phyloP scores from a whole-genome alignment of 2,888 invertebrate species.

The Pseudeuparius sepicola region DNA sequence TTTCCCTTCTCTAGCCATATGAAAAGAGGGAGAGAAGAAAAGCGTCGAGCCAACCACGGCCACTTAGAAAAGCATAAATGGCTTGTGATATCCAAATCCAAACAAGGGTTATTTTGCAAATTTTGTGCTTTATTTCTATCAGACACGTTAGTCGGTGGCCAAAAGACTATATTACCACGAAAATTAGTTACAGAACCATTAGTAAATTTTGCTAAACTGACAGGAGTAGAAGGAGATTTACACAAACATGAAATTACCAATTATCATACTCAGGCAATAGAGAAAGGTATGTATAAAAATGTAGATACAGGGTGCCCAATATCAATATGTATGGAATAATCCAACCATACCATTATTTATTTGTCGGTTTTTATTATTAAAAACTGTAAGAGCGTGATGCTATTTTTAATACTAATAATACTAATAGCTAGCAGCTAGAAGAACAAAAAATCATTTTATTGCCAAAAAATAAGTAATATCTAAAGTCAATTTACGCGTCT shows the following conservation, averaged over 20 bases:
- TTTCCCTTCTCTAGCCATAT: slow-evolving; percentile 8
- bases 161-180: neutral
- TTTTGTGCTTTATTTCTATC: neutral
- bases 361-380: too few species aligned
- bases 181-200: neutral
- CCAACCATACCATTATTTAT: too few species aligned
- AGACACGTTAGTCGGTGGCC: neutral
- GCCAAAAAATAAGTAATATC: too few species aligned
- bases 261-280: too few species aligned
- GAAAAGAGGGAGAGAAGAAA: slow-evolving; percentile 9
- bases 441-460: too few species aligned
- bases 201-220: slow-evolving; percentile 1
- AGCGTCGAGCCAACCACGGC: neutral
- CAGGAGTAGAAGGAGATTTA: neutral
- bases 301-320: too few species aligned
- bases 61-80: slow-evolving; percentile 3
- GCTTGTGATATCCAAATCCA: neutral
- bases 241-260: neutral
- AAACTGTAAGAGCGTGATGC: too few species aligned
- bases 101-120: slow-evolving; percentile 1
- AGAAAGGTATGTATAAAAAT: too few species aligned
- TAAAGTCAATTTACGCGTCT: too few species aligned
- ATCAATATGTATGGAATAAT: too few species aligned
- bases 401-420: too few species aligned
- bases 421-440: too few species aligned